These are phyloP conservation scores for Apis mellifera DNA, from an alignment of 1,140 invertebrate species.

Conservation along the genomic window DNA sequence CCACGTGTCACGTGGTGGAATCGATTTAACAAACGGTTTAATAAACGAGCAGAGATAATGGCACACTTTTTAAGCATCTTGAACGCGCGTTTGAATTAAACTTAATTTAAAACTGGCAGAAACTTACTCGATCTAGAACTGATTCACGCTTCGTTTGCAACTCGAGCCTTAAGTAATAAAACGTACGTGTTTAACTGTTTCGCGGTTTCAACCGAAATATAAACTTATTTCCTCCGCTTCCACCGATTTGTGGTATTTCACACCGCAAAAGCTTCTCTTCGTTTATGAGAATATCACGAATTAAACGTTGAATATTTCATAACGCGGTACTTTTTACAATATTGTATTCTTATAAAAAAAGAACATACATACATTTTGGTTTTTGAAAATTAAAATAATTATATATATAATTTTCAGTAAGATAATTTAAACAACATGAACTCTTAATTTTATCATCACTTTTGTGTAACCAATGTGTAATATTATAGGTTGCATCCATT, in stretches of 20 bases:
- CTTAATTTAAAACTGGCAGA: neutral
- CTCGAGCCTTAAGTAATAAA: neutral
- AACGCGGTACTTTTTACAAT: too few relatives aligned
- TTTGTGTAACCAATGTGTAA: too few relatives aligned
- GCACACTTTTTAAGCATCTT: constrained; percentile 1
- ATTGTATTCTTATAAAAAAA: too few relatives aligned
- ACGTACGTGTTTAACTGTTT: neutral
- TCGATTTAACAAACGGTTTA: constrained; percentile 16
- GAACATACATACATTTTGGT: too few relatives aligned
- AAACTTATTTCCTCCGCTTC: neutral
- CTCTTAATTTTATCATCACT: too few relatives aligned
- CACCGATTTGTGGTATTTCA: neutral
- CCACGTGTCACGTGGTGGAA: neutral
- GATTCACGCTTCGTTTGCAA: neutral
- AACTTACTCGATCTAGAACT: constrained; percentile 38
- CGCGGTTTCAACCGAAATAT: neutral
- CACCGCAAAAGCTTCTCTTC: neutral
- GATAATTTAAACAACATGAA: too few relatives aligned
- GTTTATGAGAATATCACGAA: too few relatives aligned
- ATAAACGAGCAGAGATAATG: neutral
- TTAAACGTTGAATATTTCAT: too few relatives aligned
- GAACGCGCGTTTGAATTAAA: neutral
- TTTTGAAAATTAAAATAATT: too few relatives aligned
- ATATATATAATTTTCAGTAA: too few relatives aligned
- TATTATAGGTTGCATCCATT: too few relatives aligned